Base-by-base conservation (phyloP, 1,140 invertebrate genomes). In the Thalassaphorura encarpata region DNA sequence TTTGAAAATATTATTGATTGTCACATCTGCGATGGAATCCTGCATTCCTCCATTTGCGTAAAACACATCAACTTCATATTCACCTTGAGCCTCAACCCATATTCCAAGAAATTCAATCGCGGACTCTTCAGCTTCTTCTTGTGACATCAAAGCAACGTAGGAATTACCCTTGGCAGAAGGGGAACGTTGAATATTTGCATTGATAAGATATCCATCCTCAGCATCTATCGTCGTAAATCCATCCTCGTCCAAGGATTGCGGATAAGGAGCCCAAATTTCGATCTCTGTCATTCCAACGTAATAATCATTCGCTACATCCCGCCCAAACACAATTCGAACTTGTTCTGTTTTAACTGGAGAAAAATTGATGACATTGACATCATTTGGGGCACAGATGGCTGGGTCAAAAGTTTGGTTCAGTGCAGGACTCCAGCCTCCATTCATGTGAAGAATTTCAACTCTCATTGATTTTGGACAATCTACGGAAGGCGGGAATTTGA, bases 241-340 rank as follows among this genome's bases (percentile, higher is more conserved):
- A 15, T 27, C 52, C 11, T 24, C 45, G 11, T 21, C 29, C 3
- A 24, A 18, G 2, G 23, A 47, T 29, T 56, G 54, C 0, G 61
- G 61, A 40, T 48, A 59, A 4, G 49, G 36, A 19, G 57, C 54
- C 58, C 57, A 63, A 15, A 63, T 57, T 26, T 63, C 61, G 6
- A 63, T 6, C 39, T 63, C 61, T 5, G 61, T 57, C 6, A 63
- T 18, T 6, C 61, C 61, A 40, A 63, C 52, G 24, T 52, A 63
- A 24, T 49, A 45, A 33, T 60, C 47, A 23, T 50, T 48, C 28
- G 23, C 39, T 6, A 28, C 39, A 28, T 63, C 52, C 13, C 58
- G 33, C 1, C 33, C 21, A n/a, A 63, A 63, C 8, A 60, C 33
- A 3, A 63, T n/a, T 31, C 61, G 18, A 2, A 63, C 1, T 29